These are phyloP conservation scores for Premnoplex brunnescens DNA, from an alignment of 2,797 vertebrate genomes.

Conservation along the genomic window DNA sequence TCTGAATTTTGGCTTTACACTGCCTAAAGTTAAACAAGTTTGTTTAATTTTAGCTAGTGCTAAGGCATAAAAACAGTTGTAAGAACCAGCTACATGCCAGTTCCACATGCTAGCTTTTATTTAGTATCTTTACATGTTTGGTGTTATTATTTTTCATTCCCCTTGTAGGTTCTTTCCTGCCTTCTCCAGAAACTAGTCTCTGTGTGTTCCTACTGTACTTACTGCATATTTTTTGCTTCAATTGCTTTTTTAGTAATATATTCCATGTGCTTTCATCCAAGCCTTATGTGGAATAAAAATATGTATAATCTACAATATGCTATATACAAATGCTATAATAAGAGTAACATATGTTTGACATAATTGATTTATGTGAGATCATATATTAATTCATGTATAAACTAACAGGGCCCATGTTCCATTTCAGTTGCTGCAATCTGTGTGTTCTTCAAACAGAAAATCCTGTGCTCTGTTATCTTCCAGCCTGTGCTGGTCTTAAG, in stretches of 20 bases:
- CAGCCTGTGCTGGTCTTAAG: neutral
- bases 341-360: slow-evolving; percentile 39
- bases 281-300: slow-evolving; percentile 23
- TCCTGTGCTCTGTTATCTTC: neutral
- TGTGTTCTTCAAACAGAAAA: neutral
- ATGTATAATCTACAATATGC: slow-evolving; percentile 8
- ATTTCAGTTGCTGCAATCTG: slow-evolving; percentile 16
- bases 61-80: neutral
- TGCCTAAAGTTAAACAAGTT: neutral
- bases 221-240: neutral
- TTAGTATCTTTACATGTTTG: neutral
- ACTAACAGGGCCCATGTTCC: neutral
- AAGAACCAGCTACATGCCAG: neutral
- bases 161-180: neutral
- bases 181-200: neutral
- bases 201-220: neutral
- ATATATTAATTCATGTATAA: neutral
- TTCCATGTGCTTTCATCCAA: slow-evolving; percentile 1
- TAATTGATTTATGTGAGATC: neutral
- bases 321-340: slow-evolving; percentile 15
- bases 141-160: slow-evolving; percentile 3
- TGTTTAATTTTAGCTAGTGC: slow-evolving; percentile 10
- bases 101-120: neutral
- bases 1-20: neutral
- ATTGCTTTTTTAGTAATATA: neutral